Evolutionary conservation across 2,113 vertebrate genomes (phyloP).

Genomic region (Plectropomus leopardus): DNA sequence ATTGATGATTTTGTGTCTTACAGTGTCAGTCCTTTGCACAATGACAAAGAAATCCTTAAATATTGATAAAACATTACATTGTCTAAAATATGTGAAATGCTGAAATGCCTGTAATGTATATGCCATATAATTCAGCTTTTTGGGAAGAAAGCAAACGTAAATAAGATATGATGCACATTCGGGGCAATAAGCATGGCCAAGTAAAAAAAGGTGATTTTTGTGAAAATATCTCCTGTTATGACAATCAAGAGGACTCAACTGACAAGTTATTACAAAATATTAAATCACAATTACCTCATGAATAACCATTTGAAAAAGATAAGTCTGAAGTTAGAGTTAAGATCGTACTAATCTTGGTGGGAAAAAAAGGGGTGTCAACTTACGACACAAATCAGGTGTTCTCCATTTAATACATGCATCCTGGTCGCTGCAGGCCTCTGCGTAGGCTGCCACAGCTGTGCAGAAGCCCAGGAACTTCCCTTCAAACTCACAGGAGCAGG

Average conservation of each 20-base stretch:
- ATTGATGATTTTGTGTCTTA: not conserved
- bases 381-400: constrained; percentile 90
- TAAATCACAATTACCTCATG: not conserved
- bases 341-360: not conserved
- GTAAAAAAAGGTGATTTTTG: not conserved
- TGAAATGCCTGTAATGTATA: not conserved
- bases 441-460: constrained; percentile 88
- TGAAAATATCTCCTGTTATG: not conserved
- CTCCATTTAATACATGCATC: constrained; percentile 88
- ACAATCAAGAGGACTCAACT: not conserved
- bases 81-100: not conserved
- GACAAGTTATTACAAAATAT: not conserved
- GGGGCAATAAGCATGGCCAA: not conserved
- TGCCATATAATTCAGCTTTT: not conserved
- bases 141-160: not conserved
- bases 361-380: constrained; percentile 55
- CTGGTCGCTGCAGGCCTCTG: constrained; percentile 86
- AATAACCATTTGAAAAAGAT: not conserved
- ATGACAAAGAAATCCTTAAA: not conserved
- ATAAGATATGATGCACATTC: not conserved
- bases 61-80: not conserved
- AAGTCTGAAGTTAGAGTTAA: not conserved
- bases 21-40: not conserved
- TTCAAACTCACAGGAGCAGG: constrained; percentile 89
- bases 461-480: constrained; percentile 91